phyloP scores from a whole-genome alignment of 2,113 vertebrate genomes.

The Pantherophis guttatus region DNA sequence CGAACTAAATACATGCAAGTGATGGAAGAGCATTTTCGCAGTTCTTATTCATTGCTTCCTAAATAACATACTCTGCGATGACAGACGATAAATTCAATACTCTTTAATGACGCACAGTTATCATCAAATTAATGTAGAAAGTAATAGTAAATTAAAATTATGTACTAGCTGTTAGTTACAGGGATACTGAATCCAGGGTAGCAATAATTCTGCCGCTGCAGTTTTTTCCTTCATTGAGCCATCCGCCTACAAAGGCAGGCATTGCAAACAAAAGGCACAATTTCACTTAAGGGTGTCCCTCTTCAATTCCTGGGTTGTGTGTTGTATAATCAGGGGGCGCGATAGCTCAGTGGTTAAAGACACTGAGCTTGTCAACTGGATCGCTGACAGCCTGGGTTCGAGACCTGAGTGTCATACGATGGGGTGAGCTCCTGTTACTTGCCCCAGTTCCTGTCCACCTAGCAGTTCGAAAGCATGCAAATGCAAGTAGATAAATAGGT shows the following conservation, averaged over 20 bases:
- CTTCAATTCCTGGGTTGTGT: neutral
- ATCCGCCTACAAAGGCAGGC: neutral
- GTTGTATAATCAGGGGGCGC: neutral
- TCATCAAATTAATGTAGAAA: conserved; percentile 21
- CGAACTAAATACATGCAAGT: conserved; percentile 10
- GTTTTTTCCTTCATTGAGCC: neutral
- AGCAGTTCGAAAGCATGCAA: neutral
- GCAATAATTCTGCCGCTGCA: neutral
- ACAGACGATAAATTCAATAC: conserved; percentile 28
- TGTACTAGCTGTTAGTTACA: neutral
- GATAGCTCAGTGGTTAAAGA: neutral
- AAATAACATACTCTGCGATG: neutral
- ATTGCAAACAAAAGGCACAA: neutral
- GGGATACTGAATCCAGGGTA: neutral
- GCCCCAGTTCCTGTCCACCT: neutral
- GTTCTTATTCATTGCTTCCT: conserved; percentile 17
- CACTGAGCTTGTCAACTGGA: too few species aligned
- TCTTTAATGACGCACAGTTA: conserved; percentile 15
- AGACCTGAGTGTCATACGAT: neutral
- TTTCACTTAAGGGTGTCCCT: neutral
- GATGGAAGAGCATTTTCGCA: conserved; percentile 16
- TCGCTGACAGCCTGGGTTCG: neutral
- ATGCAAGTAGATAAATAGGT: neutral
- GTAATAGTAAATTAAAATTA: conserved; percentile 24
- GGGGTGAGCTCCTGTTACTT: neutral